Base-by-base conservation (phyloP, 92 coral and sea anemone genomes). In the Phymanthus crucifer region DNA sequence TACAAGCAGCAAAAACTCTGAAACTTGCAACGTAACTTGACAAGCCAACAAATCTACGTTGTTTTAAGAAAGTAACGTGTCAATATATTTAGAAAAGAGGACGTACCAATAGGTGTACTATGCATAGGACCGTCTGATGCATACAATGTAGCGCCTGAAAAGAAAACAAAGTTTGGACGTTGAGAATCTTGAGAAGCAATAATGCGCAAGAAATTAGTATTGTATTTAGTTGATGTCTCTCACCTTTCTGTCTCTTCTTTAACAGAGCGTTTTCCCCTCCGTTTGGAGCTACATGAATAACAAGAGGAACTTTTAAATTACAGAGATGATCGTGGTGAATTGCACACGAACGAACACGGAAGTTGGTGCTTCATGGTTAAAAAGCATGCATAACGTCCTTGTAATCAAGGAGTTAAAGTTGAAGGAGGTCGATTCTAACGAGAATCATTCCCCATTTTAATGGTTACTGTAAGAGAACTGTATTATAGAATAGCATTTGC, bases 61-160 rank as follows among this genome's bases (percentile, higher is more conserved):
- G 12, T 54, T 54, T 54, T 54, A 1, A 52, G 64, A 54, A 5
- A 19, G 5, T 24, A 54, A 54, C 6, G 68, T 27, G 13, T 27
- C 4, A 24, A 34, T n/a, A n/a, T n/a, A n/a, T n/a, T 21, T 54
- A 54, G 10, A 61, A 12, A 26, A 24, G 36, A 32, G 48, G 19
- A 82, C 98, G 61, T 83, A 95, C 99, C 99, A 86, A 95, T 83
- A 0, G 99, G 99, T 21, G 99, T 95, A 72, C 99, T 95, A 84
- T 95, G 99, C 99, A 95, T 95, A 10, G 99, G 99, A 8, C 99
- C 99, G 79, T 95, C 99, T 4, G 99, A 95, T 6, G 99, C 99
- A 70, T 95, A 95, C 70, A 95, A 91, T 19, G 99, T 95, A 43
- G 99, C 99, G 7, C 80, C 86, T 80, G 77, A 18, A 80, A 17